These are phyloP conservation scores for Adelphocoris suturalis DNA, from an alignment of 2,888 invertebrate species.

Conservation along the genomic window DNA sequence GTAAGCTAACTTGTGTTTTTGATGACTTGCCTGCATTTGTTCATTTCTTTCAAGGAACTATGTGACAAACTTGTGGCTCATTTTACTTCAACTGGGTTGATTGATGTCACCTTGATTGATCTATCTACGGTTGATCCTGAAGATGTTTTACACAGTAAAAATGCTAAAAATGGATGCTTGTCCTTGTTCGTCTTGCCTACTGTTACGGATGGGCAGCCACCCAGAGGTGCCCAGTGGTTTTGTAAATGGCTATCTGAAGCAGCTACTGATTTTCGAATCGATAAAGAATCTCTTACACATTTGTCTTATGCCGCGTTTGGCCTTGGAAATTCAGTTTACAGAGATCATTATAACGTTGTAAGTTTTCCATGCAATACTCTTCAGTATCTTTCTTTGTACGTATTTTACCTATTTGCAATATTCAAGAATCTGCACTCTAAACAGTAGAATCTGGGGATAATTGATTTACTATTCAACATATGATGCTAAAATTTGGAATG, in stretches of 20 bases:
- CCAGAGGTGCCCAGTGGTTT: slow-evolving; percentile 80
- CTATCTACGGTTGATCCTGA: slow-evolving; percentile 73
- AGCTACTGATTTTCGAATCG: slow-evolving; percentile 80
- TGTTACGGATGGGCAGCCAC: slow-evolving; percentile 80
- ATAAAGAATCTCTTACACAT: slow-evolving; percentile 79
- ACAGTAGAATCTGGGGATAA: too few species aligned
- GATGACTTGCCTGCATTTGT: too few species aligned
- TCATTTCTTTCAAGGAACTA: not conserved
- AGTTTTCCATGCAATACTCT: too few species aligned
- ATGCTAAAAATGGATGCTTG: slow-evolving; percentile 43
- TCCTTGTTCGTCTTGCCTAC: slow-evolving; percentile 80
- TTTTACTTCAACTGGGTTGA: not conserved
- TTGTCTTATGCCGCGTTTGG: slow-evolving; percentile 80
- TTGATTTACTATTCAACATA: too few species aligned
- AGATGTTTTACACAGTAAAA: slow-evolving; percentile 65
- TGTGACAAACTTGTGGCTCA: not conserved
- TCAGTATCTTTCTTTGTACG: too few species aligned
- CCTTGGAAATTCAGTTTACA: slow-evolving; percentile 81
- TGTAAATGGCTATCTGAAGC: slow-evolving; percentile 81
- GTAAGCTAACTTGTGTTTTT: too few species aligned
- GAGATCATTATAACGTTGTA: slow-evolving; percentile 79
- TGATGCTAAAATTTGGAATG: too few species aligned
- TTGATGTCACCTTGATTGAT: slow-evolving; percentile 30
- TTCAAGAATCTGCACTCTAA: too few species aligned
- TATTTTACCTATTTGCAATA: too few species aligned